Conservation (phyloP, 2,113 vertebrate genomes). For the Aix galericulata region DNA sequence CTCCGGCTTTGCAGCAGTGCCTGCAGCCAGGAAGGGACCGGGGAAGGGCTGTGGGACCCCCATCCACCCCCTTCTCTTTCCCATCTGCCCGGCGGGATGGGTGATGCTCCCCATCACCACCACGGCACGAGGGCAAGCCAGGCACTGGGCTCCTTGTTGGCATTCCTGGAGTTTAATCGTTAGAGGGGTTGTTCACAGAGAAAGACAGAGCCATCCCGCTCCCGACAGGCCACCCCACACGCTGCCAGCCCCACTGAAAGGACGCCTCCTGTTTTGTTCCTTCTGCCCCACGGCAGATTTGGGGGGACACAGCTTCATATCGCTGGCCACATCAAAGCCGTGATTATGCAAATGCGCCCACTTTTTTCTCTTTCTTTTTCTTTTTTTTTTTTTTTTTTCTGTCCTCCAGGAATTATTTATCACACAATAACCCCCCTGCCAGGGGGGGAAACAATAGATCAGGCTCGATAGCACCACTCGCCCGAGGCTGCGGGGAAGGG, state of each 20-base stretch:
- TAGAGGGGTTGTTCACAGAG: constrained; percentile 47
- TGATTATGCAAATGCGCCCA: constrained; percentile 81
- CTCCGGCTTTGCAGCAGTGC: too few relatives aligned
- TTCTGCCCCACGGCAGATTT: constrained; percentile 71
- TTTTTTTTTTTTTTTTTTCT: neutral
- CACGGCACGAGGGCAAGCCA: neutral
- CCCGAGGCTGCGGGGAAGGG: constrained; percentile 57
- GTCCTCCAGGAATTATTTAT: constrained; percentile 78
- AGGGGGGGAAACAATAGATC: constrained; percentile 77
- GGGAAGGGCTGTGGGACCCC: neutral
- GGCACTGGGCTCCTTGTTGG: neutral
- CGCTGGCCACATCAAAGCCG: constrained; percentile 79
- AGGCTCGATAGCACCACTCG: constrained; percentile 71
- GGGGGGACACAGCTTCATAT: constrained; percentile 69
- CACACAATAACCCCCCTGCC: constrained; percentile 82
- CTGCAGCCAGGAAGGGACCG: neutral
- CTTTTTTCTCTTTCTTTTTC: constrained; percentile 33
- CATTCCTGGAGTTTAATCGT: constrained; percentile 74
- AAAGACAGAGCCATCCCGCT: constrained; percentile 31
- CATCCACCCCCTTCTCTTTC: neutral
- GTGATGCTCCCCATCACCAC: neutral
- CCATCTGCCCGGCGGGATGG: accelerated
- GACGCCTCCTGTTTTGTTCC: constrained; percentile 70
- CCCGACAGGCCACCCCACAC: constrained; percentile 66
- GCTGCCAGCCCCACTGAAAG: constrained; percentile 58